phyloP scores from a whole-genome alignment of 2,797 vertebrate genomes.

The Threskiornis aethiopicus region DNA sequence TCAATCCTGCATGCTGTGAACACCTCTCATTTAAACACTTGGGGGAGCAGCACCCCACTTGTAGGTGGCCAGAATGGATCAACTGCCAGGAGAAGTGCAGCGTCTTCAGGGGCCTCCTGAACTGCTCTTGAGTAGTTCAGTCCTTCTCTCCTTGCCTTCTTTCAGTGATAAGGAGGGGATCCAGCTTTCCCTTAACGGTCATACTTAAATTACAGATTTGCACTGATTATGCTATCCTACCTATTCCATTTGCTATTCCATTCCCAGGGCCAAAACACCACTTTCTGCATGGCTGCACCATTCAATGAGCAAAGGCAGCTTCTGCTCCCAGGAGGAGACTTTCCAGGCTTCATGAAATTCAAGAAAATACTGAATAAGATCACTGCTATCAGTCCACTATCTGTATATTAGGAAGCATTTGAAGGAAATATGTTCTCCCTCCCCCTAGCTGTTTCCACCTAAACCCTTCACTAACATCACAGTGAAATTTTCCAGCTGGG shows the following conservation, averaged over 20 bases:
- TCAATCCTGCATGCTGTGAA: background rate
- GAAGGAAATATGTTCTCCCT: background rate
- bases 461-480: background rate
- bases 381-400: background rate
- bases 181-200: background rate
- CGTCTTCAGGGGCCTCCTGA: background rate
- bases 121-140: rapidly evolving
- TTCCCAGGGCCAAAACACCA: background rate
- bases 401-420: background rate
- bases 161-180: background rate
- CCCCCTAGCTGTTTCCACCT: background rate
- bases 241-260: background rate
- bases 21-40: background rate
- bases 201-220: background rate
- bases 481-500: background rate
- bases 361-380: background rate
- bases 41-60: background rate
- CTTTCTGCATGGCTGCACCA: background rate
- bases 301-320: background rate
- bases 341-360: background rate
- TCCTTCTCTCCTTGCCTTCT: background rate
- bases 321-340: background rate
- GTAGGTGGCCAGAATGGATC: background rate
- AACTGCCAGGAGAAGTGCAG: rapidly evolving
- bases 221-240: rapidly evolving